A percentile compares a stretch with the other conserved stretches of the same genome.
Conservation (phyloP, 2,797 vertebrate species). For the Sebastes variabilis region DNA sequence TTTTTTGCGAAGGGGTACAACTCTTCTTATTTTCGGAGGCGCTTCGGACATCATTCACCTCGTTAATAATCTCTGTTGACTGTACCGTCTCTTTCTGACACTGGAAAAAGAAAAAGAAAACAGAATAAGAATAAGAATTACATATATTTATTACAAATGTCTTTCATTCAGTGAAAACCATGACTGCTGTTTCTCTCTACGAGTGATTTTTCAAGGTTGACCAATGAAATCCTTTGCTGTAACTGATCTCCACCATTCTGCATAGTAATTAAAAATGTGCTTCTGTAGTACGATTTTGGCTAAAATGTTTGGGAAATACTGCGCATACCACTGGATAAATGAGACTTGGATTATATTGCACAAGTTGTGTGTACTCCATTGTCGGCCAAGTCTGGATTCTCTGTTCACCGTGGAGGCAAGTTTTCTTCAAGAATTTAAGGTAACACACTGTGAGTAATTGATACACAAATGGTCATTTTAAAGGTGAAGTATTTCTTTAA, state of each 20-base stretch:
- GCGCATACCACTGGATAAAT: no score
- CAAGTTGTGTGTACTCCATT: not conserved
- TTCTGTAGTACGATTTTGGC: no score
- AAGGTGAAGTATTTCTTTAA: not conserved
- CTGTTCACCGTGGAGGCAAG: not conserved
- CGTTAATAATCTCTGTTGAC: conserved; percentile 2
- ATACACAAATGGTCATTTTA: not conserved
- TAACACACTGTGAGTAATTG: not conserved
- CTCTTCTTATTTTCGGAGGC: conserved; percentile 4
- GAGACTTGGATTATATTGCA: no score
- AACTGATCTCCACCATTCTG: no score
- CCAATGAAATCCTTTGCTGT: not conserved
- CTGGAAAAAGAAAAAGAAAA: conserved; percentile 61
- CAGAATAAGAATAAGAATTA: not conserved
- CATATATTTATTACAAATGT: not conserved
- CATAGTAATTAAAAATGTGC: no score
- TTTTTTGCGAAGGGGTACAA: conserved; percentile 11
- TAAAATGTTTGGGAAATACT: no score
- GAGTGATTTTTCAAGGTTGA: not conserved
- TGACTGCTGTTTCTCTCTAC: not conserved
- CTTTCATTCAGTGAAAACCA: not conserved
- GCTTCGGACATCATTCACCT: conserved; percentile 22
- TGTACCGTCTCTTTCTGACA: conserved; percentile 30
- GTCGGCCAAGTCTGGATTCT: not conserved
- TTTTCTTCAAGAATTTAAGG: not conserved